Percentiles rank a stretch among this genome's conserved stretches.
Conservation (phyloP, 2,888 invertebrate species). For the Drosophila robusta region DNA sequence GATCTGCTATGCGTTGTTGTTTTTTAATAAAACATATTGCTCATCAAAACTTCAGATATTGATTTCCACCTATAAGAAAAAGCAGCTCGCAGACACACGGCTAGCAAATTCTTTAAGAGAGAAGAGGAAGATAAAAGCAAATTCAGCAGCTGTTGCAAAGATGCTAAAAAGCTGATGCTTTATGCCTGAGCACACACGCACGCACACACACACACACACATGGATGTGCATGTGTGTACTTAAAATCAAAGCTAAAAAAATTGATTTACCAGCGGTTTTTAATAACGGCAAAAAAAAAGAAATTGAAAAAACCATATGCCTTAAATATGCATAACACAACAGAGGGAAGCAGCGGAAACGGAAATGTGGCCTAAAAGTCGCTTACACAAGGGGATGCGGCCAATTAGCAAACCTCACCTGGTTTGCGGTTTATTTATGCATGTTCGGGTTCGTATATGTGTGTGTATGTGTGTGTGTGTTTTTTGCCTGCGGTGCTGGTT, state of each 20-base stretch:
- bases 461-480: constrained; percentile 6
- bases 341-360: constrained; percentile 10
- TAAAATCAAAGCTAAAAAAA: constrained; percentile 60
- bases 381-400: constrained; percentile 41
- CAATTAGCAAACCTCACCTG: constrained; percentile 54
- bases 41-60: constrained; percentile 28
- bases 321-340: constrained; percentile 12
- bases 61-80: constrained; percentile 16
- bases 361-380: constrained; percentile 15
- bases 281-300: constrained; percentile 15
- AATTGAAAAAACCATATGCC: constrained; percentile 15
- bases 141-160: constrained; percentile 7
- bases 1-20: not conserved
- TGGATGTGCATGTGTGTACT: constrained; percentile 16
- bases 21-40: constrained; percentile 19
- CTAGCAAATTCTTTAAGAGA: not conserved
- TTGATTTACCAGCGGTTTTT: constrained; percentile 59
- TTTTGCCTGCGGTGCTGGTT: constrained; percentile 24
- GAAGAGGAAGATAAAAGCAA: not conserved
- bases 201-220: not conserved
- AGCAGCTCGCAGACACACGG: not conserved
- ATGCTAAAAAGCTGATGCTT: constrained; percentile 16
- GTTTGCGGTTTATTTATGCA: constrained; percentile 54
- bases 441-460: constrained; percentile 4
- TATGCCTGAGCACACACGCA: constrained; percentile 12